Evolutionary conservation across 2,888 invertebrate species (phyloP).

Genomic region (Limnephilus rhombicus): DNA sequence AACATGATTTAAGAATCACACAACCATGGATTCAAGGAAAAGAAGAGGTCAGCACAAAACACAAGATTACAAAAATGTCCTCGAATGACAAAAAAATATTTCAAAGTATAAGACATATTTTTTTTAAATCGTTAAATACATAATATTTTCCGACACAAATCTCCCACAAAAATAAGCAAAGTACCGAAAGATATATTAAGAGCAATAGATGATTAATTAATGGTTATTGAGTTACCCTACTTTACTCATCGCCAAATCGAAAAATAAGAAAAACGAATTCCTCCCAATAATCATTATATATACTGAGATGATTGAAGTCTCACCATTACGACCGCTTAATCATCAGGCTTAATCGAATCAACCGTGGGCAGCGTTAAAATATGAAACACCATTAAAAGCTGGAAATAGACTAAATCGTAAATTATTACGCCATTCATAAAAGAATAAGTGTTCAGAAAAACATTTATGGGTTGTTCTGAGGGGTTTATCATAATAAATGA

Average conservation of each 20-base stretch:
- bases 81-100: too few relatives aligned
- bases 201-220: neutral
- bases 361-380: neutral
- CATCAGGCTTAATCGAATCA: neutral
- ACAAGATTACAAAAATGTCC: too few relatives aligned
- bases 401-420: neutral
- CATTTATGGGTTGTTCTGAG: slow-evolving; percentile 17
- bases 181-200: neutral
- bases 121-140: too few relatives aligned
- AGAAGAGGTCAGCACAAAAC: too few relatives aligned
- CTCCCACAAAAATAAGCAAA: neutral
- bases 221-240: neutral
- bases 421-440: slow-evolving; percentile 7
- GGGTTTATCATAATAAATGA: slow-evolving; percentile 27
- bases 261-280: neutral
- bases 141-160: neutral
- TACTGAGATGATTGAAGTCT: neutral
- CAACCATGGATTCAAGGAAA: too few relatives aligned
- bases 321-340: neutral
- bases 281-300: neutral
- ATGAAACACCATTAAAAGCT: neutral
- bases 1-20: too few relatives aligned
- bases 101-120: too few relatives aligned
- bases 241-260: neutral
- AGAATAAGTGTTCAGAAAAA: neutral